Evolutionary conservation across 2,113 vertebrate genomes (phyloP).

Genomic region (Jaculus jaculus): DNA sequence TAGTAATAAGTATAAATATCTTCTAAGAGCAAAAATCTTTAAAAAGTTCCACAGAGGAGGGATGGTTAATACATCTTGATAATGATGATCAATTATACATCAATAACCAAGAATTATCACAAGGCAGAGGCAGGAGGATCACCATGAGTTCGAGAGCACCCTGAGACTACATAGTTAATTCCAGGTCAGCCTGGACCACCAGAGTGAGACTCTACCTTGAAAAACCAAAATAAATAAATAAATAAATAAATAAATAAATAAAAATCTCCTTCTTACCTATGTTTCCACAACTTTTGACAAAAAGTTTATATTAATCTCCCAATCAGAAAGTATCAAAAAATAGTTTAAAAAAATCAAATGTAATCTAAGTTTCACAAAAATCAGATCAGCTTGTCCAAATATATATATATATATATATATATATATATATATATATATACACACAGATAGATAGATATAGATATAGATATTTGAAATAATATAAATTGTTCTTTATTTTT

Average conservation of each 20-base stretch:
- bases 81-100: neutral
- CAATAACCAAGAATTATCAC: neutral
- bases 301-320: neutral
- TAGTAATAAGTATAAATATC: conserved; percentile 37
- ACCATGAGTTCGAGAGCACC: too few relatives aligned
- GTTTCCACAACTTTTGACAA: conserved; percentile 31
- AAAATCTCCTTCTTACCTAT: neutral
- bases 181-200: too few relatives aligned
- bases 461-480: too few relatives aligned
- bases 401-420: too few relatives aligned
- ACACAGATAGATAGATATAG: too few relatives aligned
- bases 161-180: too few relatives aligned
- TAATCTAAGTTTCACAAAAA: neutral
- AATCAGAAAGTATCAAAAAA: neutral
- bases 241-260: too few relatives aligned
- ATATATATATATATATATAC: too few relatives aligned
- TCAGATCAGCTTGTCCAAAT: neutral
- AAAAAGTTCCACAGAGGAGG: neutral
- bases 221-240: too few relatives aligned
- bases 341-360: conserved; percentile 41
- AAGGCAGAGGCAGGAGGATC: too few relatives aligned
- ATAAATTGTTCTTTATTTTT: conserved; percentile 11
- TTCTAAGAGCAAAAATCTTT: neutral
- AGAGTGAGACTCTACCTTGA: too few relatives aligned
- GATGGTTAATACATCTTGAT: conserved; percentile 20